Evolutionary conservation across 2,797 vertebrate genomes (phyloP).

Genomic region (Gymnothorax reevesii): DNA sequence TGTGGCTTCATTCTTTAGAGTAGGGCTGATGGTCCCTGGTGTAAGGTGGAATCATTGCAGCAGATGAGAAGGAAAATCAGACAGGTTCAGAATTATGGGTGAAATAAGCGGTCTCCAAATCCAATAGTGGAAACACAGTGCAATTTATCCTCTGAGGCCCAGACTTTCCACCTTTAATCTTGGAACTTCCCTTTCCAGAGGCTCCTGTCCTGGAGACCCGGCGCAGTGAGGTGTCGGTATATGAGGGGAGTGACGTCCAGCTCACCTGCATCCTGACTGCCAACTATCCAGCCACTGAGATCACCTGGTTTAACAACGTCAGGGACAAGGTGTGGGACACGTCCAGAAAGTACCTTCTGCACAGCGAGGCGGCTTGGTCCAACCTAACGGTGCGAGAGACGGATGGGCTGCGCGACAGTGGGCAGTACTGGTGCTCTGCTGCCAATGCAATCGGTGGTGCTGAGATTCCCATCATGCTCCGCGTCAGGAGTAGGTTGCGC

Average conservation of each 20-base stretch:
- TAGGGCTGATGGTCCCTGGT: not conserved
- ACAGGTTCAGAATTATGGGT: no score
- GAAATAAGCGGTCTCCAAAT: no score
- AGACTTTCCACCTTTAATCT: no score
- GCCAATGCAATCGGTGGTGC: slow-evolving; percentile 81
- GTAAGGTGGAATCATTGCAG: not conserved
- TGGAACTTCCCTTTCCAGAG: slow-evolving; percentile 60
- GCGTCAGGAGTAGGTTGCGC: slow-evolving; percentile 78
- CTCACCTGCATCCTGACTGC: slow-evolving; percentile 74
- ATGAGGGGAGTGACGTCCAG: slow-evolving; percentile 79
- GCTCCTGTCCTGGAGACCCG: slow-evolving; percentile 75
- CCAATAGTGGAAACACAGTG: no score
- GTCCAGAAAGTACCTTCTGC: slow-evolving; percentile 72
- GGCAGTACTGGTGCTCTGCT: slow-evolving; percentile 81
- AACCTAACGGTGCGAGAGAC: slow-evolving; percentile 77
- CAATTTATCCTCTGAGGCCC: no score
- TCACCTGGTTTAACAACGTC: slow-evolving; percentile 80
- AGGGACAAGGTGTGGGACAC: slow-evolving; percentile 66
- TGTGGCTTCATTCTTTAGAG: not conserved
- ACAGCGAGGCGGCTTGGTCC: slow-evolving; percentile 71
- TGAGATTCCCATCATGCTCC: slow-evolving; percentile 73
- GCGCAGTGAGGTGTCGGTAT: slow-evolving; percentile 74
- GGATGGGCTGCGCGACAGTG: slow-evolving; percentile 73
- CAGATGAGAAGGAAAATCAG: no score
- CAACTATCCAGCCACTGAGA: slow-evolving; percentile 62